These are phyloP conservation scores for Drosophila parabipectinata DNA, from an alignment of 1,140 invertebrate species.

Conservation along the genomic window DNA sequence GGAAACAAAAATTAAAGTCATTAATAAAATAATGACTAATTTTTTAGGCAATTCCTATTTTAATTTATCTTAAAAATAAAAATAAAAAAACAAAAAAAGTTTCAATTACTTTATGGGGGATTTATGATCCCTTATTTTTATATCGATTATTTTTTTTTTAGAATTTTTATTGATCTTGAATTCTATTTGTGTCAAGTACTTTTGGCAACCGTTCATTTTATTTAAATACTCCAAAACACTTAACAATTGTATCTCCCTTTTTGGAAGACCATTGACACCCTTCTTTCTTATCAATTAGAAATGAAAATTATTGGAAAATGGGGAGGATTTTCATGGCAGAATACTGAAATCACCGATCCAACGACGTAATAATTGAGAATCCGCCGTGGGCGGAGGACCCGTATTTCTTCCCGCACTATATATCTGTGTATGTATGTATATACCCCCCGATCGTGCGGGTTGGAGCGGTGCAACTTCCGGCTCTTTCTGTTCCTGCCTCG, in stretches of 20 bases:
- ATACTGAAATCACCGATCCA: slow-evolving; percentile 37
- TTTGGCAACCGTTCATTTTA: background rate
- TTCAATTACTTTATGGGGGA: too few relatives aligned
- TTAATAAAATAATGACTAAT: background rate
- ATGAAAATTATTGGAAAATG: background rate
- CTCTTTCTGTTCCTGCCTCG: slow-evolving; percentile 14
- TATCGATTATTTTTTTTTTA: background rate
- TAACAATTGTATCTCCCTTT: too few relatives aligned
- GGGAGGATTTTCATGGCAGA: background rate
- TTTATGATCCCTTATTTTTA: too few relatives aligned
- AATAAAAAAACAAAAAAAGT: background rate
- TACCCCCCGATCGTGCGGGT: background rate
- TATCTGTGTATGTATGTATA: background rate
- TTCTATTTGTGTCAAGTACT: background rate
- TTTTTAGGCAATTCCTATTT: background rate
- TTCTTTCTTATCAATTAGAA: background rate
- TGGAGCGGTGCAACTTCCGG: slow-evolving; percentile 44
- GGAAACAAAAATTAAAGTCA: background rate
- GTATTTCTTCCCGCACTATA: slow-evolving; percentile 15
- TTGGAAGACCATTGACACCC: background rate
- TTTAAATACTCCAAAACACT: background rate
- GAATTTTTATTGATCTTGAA: background rate
- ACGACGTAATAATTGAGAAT: slow-evolving; percentile 58
- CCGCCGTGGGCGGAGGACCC: slow-evolving; percentile 5
- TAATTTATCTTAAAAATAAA: background rate